Percentiles rank a stretch among this genome's conserved stretches.
Conservation (phyloP, 2,797 vertebrate species). For the Myiotriccus ornatus region DNA sequence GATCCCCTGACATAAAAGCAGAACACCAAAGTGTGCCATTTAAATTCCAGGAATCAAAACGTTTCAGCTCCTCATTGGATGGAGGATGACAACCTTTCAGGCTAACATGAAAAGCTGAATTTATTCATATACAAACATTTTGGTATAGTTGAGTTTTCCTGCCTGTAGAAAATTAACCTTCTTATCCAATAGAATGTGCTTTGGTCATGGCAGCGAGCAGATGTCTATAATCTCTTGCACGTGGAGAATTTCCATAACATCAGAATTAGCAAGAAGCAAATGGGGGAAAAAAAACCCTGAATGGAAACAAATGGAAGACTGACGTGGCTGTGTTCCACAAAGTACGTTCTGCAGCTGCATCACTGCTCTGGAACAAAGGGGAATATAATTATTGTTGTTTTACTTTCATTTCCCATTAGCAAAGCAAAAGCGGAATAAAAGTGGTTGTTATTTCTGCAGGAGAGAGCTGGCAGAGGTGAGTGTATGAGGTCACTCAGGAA, state of each 20-base stretch:
- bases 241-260: conserved; percentile 56
- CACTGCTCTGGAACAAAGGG: conserved; percentile 50
- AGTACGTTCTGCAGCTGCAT: conserved; percentile 47
- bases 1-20: not conserved
- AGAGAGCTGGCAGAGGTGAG: not conserved
- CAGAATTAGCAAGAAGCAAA: conserved; percentile 59
- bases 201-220: conserved; percentile 16
- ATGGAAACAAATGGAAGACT: conserved; percentile 48
- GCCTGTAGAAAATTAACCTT: conserved; percentile 20
- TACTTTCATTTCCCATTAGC: conserved; percentile 42
- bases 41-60: not conserved
- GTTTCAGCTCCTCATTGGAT: not conserved
- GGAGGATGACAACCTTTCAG: not conserved
- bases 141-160: not conserved
- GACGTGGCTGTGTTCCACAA: conserved; percentile 1
- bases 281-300: not conserved
- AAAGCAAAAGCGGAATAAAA: not conserved
- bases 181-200: not conserved
- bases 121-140: conserved; percentile 19
- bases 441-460: conserved; percentile 1
- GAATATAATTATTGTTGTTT: conserved; percentile 41
- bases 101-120: not conserved
- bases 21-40: not conserved
- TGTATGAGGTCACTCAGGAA: not conserved
- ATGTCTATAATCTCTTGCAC: conserved; percentile 51